Conservation (phyloP, 2,797 vertebrate species). For the Microchirus variegatus region DNA sequence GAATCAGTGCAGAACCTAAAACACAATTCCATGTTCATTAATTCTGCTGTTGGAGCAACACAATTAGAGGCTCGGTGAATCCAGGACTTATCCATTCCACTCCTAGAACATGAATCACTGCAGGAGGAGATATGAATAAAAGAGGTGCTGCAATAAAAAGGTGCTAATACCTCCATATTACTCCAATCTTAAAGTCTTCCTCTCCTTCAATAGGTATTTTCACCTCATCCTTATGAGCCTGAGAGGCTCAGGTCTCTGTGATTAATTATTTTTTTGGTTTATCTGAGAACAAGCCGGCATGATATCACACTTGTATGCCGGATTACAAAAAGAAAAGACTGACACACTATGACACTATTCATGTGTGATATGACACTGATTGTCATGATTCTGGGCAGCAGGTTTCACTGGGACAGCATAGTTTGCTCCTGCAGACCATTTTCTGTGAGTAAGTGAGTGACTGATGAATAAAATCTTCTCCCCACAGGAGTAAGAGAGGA, state of each 20-base stretch:
- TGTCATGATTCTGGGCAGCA: slow-evolving; percentile 29
- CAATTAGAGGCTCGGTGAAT: slow-evolving; percentile 66
- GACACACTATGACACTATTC: not conserved
- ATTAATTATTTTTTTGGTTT: slow-evolving; percentile 58
- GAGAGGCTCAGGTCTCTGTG: slow-evolving; percentile 30
- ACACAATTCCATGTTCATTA: slow-evolving; percentile 58
- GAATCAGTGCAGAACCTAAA: slow-evolving; percentile 32
- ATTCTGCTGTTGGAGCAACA: slow-evolving; percentile 65
- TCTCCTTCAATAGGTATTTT: slow-evolving; percentile 45
- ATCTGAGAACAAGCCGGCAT: slow-evolving; percentile 22
- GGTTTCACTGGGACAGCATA: no score
- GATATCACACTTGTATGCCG: slow-evolving; percentile 5
- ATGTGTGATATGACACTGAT: slow-evolving; percentile 26
- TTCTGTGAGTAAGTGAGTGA: slow-evolving; percentile 28
- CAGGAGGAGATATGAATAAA: slow-evolving; percentile 68
- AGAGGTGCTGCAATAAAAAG: slow-evolving; percentile 72
- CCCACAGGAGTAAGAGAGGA: slow-evolving; percentile 86
- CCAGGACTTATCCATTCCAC: slow-evolving; percentile 70
- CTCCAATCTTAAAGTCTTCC: slow-evolving; percentile 54
- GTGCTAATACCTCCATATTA: slow-evolving; percentile 72
- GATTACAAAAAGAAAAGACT: slow-evolving; percentile 6
- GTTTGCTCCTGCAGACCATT: not conserved
- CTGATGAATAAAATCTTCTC: slow-evolving; percentile 58
- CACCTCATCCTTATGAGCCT: slow-evolving; percentile 43
- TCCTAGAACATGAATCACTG: slow-evolving; percentile 69